A percentile compares a stretch with the other conserved stretches of the same genome.
Evolutionary conservation across 2,888 invertebrate genomes (phyloP).

Genomic region (Rutpela maculata): DNA sequence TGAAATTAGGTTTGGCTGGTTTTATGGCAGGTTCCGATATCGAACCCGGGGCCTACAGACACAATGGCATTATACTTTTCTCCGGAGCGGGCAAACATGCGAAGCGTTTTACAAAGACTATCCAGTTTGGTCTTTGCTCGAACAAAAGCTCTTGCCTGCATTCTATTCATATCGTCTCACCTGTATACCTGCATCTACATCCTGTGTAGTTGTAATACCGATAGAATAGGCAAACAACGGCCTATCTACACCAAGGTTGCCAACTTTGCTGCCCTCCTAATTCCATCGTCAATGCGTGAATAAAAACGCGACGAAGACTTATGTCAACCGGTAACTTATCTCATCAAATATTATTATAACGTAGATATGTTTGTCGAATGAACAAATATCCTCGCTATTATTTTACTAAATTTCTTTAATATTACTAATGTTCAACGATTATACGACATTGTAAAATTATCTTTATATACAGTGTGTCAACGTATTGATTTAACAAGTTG

Average conservation of each 20-base stretch:
- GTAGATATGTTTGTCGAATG: not conserved
- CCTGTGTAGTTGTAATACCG: slow-evolving; percentile 63
- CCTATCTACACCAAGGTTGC: slow-evolving; percentile 43
- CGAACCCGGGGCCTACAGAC: slow-evolving; percentile 45
- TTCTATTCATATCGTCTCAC: slow-evolving; percentile 73
- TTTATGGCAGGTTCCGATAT: slow-evolving; percentile 49
- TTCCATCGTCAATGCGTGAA: slow-evolving; percentile 11
- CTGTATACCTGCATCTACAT: slow-evolving; percentile 73
- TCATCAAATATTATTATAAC: slow-evolving; percentile 1
- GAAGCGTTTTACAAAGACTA: slow-evolving; percentile 59
- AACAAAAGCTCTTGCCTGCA: slow-evolving; percentile 72
- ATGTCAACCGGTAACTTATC: slow-evolving; percentile 17
- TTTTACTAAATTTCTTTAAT: too few species aligned
- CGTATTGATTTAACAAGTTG: too few species aligned
- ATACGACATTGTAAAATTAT: too few species aligned
- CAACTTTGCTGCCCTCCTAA: slow-evolving; percentile 41
- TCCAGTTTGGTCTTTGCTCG: slow-evolving; percentile 63
- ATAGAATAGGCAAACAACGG: slow-evolving; percentile 52
- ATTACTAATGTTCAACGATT: too few species aligned
- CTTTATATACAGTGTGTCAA: too few species aligned
- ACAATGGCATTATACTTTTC: slow-evolving; percentile 54
- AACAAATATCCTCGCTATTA: not conserved
- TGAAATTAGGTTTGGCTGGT: slow-evolving; percentile 41
- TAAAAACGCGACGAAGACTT: slow-evolving; percentile 18
- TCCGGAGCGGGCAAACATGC: slow-evolving; percentile 47